Evolutionary conservation across 2,797 vertebrate genomes (phyloP).

Genomic region (Hippoglossus hippoglossus): DNA sequence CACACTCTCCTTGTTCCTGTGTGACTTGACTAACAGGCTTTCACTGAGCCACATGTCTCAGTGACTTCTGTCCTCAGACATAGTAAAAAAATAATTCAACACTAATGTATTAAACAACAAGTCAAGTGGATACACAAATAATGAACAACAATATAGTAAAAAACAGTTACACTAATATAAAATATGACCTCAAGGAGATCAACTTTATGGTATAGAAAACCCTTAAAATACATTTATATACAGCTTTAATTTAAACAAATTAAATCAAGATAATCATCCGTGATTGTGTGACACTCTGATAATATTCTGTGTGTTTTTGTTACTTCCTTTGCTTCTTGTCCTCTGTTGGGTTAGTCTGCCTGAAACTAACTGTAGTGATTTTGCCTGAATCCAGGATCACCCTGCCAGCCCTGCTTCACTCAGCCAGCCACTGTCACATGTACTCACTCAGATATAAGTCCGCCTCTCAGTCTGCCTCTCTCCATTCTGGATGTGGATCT

Average conservation of each 20-base stretch:
- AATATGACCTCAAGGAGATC: neutral
- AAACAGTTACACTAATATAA: neutral
- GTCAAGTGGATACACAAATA: too few species aligned
- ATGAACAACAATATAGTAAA: neutral
- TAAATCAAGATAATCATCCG: slow-evolving; percentile 23
- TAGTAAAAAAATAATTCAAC: too few species aligned
- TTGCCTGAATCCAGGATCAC: neutral
- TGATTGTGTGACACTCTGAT: neutral
- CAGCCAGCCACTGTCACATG: neutral
- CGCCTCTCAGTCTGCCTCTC: neutral
- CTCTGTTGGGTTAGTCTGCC: neutral
- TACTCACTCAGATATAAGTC: neutral
- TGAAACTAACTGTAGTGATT: neutral
- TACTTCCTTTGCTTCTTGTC: neutral
- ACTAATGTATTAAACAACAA: too few species aligned
- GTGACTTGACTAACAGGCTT: neutral
- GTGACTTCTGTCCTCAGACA: slow-evolving; percentile 2
- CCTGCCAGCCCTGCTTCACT: neutral
- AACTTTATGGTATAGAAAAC: too few species aligned
- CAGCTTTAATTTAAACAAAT: slow-evolving; percentile 16
- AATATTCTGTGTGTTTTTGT: neutral
- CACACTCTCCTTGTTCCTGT: slow-evolving; percentile 17
- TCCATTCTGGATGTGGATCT: too few species aligned
- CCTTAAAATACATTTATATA: neutral
- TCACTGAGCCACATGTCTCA: slow-evolving; percentile 19